Evolutionary conservation across 2,888 invertebrate species (phyloP), one percentile per base, ranked within the genome.

Genomic region (Aphelenchoides bicaudatus): DNA sequence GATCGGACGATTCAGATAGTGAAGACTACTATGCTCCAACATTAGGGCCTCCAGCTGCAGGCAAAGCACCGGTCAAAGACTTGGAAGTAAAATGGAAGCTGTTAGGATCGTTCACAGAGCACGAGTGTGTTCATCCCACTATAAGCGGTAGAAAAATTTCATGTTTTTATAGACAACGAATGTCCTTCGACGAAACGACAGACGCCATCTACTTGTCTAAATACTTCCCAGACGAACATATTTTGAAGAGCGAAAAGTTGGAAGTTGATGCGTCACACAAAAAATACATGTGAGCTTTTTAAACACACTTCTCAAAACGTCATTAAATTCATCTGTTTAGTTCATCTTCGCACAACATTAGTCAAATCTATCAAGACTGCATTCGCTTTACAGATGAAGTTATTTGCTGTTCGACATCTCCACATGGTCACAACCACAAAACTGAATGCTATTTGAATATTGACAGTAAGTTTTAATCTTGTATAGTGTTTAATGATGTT

Each of bases 341-440:
- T 19, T 19, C 39, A 28, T 21, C 21, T 27, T 30, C 47, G 8
- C 19, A 38, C 19, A 59, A 59, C 38, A 39, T 57, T 16, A 29
- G 39, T 6, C 58, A 56, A 13, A 51, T 39, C 16, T 64, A 49
- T 46, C 51, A 50, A 4, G 66, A 66, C 2, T 64, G 64, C 25
- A 50, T 57, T 46, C 56, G 60, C 4, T 64, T 64, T 34, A 66
- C 67, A 10, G 58, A 54, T 31, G 38, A 68, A 16, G 50, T 60
- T 5, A 37, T 55, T 16, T 65, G 65, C 28, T 65, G 65, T 34
- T 68, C 68, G 8, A 68, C 65, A 16, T 49, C 67, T 8, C 29
- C 52, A 2, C 50, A 61, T 31, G 48, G 69, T 38, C 46, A 55
- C 31, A 53, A 47, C 25, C 65, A 69, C 28, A 39, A 43, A 39